Conservation (phyloP, 2,797 vertebrate genomes). For the Syngnathus acus region DNA sequence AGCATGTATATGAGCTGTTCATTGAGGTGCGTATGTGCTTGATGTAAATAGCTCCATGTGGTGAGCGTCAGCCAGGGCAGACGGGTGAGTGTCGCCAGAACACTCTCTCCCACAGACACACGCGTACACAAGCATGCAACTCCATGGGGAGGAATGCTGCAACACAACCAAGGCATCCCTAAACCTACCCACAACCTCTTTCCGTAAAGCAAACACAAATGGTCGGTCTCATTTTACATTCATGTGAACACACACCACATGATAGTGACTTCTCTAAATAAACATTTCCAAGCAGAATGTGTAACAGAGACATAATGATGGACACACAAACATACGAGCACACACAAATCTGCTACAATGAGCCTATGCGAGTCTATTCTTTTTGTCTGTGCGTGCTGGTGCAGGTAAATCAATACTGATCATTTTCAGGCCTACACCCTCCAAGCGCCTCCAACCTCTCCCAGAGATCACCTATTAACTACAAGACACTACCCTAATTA, state of each 20-base stretch:
- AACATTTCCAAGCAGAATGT: not conserved
- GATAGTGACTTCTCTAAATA: conserved; percentile 7
- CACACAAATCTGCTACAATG: not conserved
- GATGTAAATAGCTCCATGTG: conserved; percentile 66
- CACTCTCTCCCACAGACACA: conserved; percentile 24
- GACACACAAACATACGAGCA: not conserved
- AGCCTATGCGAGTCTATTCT: not conserved
- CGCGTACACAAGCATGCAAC: conserved; percentile 23
- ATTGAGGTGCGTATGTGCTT: conserved; percentile 39
- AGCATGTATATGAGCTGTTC: conserved; percentile 6
- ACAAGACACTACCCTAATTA: conserved; percentile 60
- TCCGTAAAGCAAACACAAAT: conserved; percentile 25
- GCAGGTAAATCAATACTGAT: conserved; percentile 28
- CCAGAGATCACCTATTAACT: conserved; percentile 18
- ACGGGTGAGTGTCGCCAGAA: conserved; percentile 57
- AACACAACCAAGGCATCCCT: conserved; percentile 30
- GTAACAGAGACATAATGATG: not conserved
- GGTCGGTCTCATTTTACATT: conserved; percentile 17
- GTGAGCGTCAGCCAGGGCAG: conserved; percentile 57
- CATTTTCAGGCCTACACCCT: conserved; percentile 16
- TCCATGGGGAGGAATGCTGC: conserved; percentile 44
- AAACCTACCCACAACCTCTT: conserved; percentile 30
- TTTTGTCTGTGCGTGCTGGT: conserved; percentile 12
- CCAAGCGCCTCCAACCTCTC: conserved; percentile 2
- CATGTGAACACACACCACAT: not conserved